A percentile compares a stretch with the other conserved stretches of the same genome.
Evolutionary conservation across 2,113 vertebrate species (phyloP).

Genomic region (Mola mola): DNA sequence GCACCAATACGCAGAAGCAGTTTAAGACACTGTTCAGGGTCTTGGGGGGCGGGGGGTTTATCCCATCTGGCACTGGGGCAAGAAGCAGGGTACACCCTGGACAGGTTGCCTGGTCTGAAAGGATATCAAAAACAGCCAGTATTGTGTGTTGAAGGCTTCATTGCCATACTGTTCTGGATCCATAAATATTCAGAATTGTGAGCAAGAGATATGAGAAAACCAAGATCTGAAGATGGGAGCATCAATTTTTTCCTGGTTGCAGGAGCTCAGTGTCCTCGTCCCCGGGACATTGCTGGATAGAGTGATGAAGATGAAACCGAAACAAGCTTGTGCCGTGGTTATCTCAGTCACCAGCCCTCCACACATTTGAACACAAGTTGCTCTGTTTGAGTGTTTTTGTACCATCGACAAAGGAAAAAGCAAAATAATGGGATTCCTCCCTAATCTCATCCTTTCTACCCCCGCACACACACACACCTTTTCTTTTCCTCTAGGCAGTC

Average conservation of each 20-base stretch:
- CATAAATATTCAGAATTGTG: constrained; percentile 10
- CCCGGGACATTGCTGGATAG: constrained; percentile 9
- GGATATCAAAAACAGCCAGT: constrained; percentile 1
- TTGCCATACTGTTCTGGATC: not conserved
- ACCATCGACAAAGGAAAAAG: constrained; percentile 31
- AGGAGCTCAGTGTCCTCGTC: constrained; percentile 5
- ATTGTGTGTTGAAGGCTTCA: not conserved
- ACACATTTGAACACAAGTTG: constrained; percentile 24
- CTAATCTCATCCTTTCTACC: constrained; percentile 22
- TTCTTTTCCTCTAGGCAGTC: constrained; percentile 10
- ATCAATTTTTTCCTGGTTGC: not conserved
- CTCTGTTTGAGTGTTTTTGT: constrained; percentile 23
- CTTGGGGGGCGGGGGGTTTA: no score
- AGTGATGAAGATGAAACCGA: constrained; percentile 48
- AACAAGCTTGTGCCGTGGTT: constrained; percentile 21
- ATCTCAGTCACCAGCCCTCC: constrained; percentile 48
- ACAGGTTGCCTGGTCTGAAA: no score
- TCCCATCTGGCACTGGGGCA: no score
- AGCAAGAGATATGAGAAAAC: constrained; percentile 1
- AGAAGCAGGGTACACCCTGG: no score
- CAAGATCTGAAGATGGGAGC: not conserved
- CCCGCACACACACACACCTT: not conserved
- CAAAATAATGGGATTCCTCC: constrained; percentile 38
- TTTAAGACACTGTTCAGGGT: no score
- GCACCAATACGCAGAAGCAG: no score